Percentiles rank a stretch among this genome's conserved stretches.
Evolutionary conservation across 1,140 invertebrate species (phyloP).

Genomic region (Phenacoccus solenopsis): DNA sequence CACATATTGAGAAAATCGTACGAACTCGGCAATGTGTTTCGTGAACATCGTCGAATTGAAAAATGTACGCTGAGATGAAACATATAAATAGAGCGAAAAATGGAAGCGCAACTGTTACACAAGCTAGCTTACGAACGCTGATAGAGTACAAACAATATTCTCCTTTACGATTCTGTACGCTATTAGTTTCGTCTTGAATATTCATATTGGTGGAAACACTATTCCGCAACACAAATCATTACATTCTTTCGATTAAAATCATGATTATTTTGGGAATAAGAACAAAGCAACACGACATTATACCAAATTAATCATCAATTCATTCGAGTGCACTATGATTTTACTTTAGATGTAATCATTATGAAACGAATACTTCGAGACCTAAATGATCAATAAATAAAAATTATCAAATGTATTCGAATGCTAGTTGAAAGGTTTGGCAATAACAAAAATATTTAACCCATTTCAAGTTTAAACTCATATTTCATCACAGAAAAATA

Average conservation of each 20-base stretch:
- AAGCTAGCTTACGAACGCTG: slow-evolving; percentile 54
- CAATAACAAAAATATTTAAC: too few relatives aligned
- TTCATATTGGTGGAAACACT: not conserved
- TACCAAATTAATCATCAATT: too few relatives aligned
- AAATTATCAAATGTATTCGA: too few relatives aligned
- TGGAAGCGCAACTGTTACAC: slow-evolving; percentile 66
- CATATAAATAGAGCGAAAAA: slow-evolving; percentile 66
- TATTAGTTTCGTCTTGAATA: not conserved
- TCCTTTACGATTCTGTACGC: not conserved
- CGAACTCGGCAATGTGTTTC: slow-evolving; percentile 82
- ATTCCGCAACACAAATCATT: not conserved
- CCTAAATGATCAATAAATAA: too few relatives aligned
- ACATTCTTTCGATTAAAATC: not conserved
- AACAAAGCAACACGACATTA: too few relatives aligned
- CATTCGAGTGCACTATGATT: too few relatives aligned
- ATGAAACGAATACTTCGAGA: too few relatives aligned
- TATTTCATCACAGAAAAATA: too few relatives aligned
- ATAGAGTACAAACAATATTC: slow-evolving; percentile 30
- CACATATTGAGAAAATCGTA: not conserved
- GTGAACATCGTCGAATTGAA: slow-evolving; percentile 80
- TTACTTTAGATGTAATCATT: too few relatives aligned
- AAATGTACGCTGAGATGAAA: slow-evolving; percentile 73
- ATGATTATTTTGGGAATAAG: too few relatives aligned
- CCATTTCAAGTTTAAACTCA: too few relatives aligned
- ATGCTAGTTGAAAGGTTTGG: too few relatives aligned